These are phyloP conservation scores for Loris lydekkerianus DNA, from an alignment of 2,797 vertebrate species.

Conservation along the genomic window DNA sequence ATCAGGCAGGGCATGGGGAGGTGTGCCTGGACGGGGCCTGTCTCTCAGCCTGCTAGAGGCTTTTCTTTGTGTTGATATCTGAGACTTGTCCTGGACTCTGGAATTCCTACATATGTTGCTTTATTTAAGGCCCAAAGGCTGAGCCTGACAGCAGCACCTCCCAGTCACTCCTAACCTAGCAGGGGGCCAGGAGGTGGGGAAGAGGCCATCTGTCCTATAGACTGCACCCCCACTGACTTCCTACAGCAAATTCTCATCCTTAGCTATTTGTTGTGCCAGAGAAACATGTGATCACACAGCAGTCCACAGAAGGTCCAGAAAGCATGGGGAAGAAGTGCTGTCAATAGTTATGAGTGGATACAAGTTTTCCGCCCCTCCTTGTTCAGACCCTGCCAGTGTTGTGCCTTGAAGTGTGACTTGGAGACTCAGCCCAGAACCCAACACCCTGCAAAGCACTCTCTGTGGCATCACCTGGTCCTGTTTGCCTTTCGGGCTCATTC, in stretches of 20 bases:
- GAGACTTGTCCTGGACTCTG: background rate
- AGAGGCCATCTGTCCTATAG: background rate
- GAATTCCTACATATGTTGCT: background rate
- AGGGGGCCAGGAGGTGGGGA: background rate
- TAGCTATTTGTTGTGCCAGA: background rate
- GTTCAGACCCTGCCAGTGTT: background rate
- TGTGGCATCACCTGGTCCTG: background rate
- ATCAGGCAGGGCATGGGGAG: no score
- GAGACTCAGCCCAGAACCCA: background rate
- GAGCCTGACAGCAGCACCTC: no score
- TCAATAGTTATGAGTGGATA: background rate
- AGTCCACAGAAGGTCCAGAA: background rate
- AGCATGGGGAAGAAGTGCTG: background rate
- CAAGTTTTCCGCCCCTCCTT: background rate
- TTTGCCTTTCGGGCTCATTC: background rate
- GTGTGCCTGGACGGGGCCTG: accelerated
- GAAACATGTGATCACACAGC: accelerated
- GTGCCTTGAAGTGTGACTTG: background rate
- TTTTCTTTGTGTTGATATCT: background rate
- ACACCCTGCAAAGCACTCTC: background rate
- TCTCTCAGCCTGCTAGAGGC: background rate
- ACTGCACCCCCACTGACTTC: background rate
- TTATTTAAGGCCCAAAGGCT: no score
- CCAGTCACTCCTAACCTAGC: background rate
- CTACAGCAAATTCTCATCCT: background rate